Base-by-base conservation (phyloP, 1,140 invertebrate species). In the Reticulitermes speratus region DNA sequence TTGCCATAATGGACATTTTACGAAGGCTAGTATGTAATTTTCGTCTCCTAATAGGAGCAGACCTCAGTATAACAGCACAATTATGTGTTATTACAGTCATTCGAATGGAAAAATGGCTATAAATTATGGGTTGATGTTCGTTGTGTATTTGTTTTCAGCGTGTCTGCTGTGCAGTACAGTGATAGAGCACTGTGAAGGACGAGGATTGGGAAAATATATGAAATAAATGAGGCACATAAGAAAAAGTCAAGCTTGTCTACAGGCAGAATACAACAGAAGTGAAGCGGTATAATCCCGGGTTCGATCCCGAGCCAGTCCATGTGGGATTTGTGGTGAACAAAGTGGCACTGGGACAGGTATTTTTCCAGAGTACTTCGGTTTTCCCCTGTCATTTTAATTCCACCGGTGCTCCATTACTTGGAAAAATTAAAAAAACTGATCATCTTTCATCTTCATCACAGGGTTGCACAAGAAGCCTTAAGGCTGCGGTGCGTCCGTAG, bases 71-170 rank as follows among this genome's bases (percentile, higher is more conserved):
- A 75, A 75, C 65, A n/a, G n/a, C 65, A 75, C 65, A 75, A 75
- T 75, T n/a, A 75, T 75, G 65, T 75, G 65, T 25, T 75, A 75
- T 75, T 75, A 75, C n/a, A 75, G n/a, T 1, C 12, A 30, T 75
- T 75, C 65, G 65, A 75, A 75, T 75, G 25, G 65, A 75, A 75
- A 75, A 75, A 75, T 75, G 65, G 65, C 65, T 75, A 75, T 75
- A 75, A 75, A 75, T 75, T 75, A 75, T 30, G n/a, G 65, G 65
- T 75, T 75, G 65, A 75, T n/a, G 25, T 75, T 75, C n/a, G 25
- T 1, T 9, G 65, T n/a, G 65, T 75, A 14, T 75, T 75, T 75
- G 65, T 75, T 75, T 75, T 75, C 65, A 30, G 25, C n/a, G n/a
- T 6, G n/a, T n/a, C 2, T 16, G 25, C n/a, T 14, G 25, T 30